Base-by-base conservation (phyloP, 2,888 invertebrate genomes). In the Bhutanitis thaidina region DNA sequence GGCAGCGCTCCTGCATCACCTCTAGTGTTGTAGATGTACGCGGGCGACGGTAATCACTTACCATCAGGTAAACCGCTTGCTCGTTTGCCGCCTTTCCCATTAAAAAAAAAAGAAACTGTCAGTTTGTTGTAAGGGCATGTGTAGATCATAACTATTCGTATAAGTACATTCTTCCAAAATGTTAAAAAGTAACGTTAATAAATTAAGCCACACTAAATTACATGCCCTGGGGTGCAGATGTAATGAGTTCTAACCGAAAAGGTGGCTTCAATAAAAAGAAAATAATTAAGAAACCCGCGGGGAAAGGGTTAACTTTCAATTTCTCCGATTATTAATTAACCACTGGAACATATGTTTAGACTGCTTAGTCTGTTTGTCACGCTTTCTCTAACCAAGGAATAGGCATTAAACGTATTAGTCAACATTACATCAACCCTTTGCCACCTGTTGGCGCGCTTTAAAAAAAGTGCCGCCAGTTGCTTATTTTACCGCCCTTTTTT, bases 321-420 rank as follows among this genome's bases (percentile, higher is more conserved):
- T 87, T 88, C 78, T 75, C 72, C 59, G 61, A 62, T 80, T 83
- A 86, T 85, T 84, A 86, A 86, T 83, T 81, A 85, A 87, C 80
- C 79, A 73, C 67, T 72, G 64, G 68, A 81, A 80, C 88, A 89
- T 74, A 89, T 89, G 88, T 84, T 86, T 87, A 67, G 77, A 80
- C 71, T 69, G 67, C 66, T 56, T 59, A 39, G 44, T 44, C 3
- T 10, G 69, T 85, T 85, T 80, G 87, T 79, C 83, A 88, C 88
- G 88, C 88, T 89, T 89, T 89, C 88, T 77, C 82, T 69, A 54
- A 60, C 59, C 56, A 54, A 67, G 57, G 63, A 61, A 64, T 71
- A 71, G 73, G 75, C 77, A 77, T 79, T 76, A 62, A 63, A 64
- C 64, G 71, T 71, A 75, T 76, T 72, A 75, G 71, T 71, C 71